Evolutionary conservation across 2,888 invertebrate species (phyloP), one percentile per base, ranked within the genome.

Genomic region (Nymphalis urticae): DNA sequence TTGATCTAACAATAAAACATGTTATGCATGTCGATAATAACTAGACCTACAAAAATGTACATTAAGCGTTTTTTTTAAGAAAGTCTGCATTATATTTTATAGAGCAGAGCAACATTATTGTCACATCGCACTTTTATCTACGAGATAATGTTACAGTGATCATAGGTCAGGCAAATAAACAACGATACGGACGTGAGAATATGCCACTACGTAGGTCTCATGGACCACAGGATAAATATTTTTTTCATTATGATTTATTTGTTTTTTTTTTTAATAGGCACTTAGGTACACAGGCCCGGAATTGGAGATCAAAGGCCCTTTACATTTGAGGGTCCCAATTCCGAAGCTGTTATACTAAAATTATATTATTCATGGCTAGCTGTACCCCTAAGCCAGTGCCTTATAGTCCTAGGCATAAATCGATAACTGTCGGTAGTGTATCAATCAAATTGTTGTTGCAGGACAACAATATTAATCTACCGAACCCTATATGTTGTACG

Each of bases 101-200:
- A 24, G 48, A 61, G 61, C 36, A 50, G 56, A 48, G n/a, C 56
- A 62, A 67, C 48, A 58, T 56, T 50, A 58, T 54, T 62, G 50
- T 50, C 24, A 50, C 48, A 17, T 32, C 8, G 56, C 56, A n/a
- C 19, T 62, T 48, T 36, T 72, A 72, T 72, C 71, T 27, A 13
- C n/a, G 36, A 61, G 56, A 69, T 69, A 62, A 58, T 62, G 47
- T 64, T 54, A 64, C 62, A 63, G 13, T n/a, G 61, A 64, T 61
- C 66, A 67, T 69, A 72, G 71, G 69, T 69, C 71, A 67, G 64
- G 64, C 27, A 61, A 69, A 61, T 66, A 69, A 56, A 62, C 58
- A 64, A 58, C 0, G 66, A 67, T 63, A 60, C 17, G 61, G 48
- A 65, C 64, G 64, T 65, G 69, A 63, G 63, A 69, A 42, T 65